Evolutionary conservation across 2,113 vertebrate genomes (phyloP), one percentile per base, ranked within the genome.

Genomic region (Proterorhinus semilunaris): DNA sequence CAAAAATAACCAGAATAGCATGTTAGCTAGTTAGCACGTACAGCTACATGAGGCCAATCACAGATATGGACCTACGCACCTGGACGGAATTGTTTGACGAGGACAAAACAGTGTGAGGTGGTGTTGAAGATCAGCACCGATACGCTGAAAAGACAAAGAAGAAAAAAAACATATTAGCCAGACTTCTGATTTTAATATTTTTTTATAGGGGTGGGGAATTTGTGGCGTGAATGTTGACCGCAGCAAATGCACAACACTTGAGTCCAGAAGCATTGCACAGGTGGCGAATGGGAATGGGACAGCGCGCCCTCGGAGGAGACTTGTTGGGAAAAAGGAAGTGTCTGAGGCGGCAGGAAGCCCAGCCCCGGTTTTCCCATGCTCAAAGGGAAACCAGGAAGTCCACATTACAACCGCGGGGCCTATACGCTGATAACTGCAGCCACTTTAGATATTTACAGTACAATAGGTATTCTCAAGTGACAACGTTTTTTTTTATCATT

Each of bases 71-170:
- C 11, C 68, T 65, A 55, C 53, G 76, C 93, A 96, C 95, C 95
- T 93, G 95, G 95, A 80, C 95, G 95, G 87, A 96, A 96, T 91
- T 96, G 95, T 91, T 96, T 96, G 91, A 96, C 95, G 68, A 96
- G 85, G 89, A 96, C 85, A 89, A 96, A 96, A 92, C 94, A 96
- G 83, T 95, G 93, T 47, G 91, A 95, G 75, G 91, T 93, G 85
- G 94, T 93, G 82, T 96, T 96, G 90, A 95, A 96, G 92, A 96
- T 94, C 91, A 96, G 92, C 88, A 96, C 90, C 54, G 95, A 95
- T 82, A 96, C 95, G 58, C 95, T 96, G 68, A 13, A 71, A 65
- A 59, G 47, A 36, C 27, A 36, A 36, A 55, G 10, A 12, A 62
- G 11, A 16, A 27, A 43, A 45, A 48, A 59, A 16, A 27, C 21